Base-by-base conservation (phyloP, 37 sponge, comb jelly and placozoan species). In the Dysidea cf. avara region DNA sequence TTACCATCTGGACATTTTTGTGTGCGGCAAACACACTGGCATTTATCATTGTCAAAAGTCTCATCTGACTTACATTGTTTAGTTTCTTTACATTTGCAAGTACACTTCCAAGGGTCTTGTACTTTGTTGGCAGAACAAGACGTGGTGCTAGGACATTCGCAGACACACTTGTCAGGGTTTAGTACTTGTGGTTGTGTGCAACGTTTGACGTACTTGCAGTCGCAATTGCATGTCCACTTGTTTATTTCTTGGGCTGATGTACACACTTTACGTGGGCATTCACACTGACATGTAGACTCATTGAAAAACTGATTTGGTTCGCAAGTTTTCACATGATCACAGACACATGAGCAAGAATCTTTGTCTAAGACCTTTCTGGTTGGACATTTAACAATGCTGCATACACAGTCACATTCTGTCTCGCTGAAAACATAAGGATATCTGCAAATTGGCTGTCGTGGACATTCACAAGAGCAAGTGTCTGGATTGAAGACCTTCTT, bases 261-360 rank as follows among this genome's bases (percentile, higher is more conserved):
- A 9, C 46, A 43, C 5, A 43, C 46, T 43, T 43, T 43, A 9
- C 36, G 4, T 24, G 51, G 30, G 35, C 80, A 80, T 39, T 21
- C 56, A 57, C 76, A 75, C 3, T 60, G 57, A 67, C 79, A 78
- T 21, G 50, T 39, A 30, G 43, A 39, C 60, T 78, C 5, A 28
- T 73, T 39, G 21, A 73, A 73, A 20, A 46, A 35, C 56, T 77
- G 56, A 14, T 25, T 46, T 34, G 56, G 39, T 24, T 37, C 43
- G 56, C 66, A 66, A 17, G 4, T 32, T 12, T 16, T 9, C 40
- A 43, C 5, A 43, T 43, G 7, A 12, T 43, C 9, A 9, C 46
- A 43, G 7, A 43, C 46, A 43, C 46, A 43, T 12, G 46, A 43
- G 46, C 46, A 43, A 43, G 46, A 43, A 43, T 43, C 46, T 43